Evolutionary conservation across 2,113 vertebrate genomes (phyloP).

Genomic region (Percopsis transmontana): DNA sequence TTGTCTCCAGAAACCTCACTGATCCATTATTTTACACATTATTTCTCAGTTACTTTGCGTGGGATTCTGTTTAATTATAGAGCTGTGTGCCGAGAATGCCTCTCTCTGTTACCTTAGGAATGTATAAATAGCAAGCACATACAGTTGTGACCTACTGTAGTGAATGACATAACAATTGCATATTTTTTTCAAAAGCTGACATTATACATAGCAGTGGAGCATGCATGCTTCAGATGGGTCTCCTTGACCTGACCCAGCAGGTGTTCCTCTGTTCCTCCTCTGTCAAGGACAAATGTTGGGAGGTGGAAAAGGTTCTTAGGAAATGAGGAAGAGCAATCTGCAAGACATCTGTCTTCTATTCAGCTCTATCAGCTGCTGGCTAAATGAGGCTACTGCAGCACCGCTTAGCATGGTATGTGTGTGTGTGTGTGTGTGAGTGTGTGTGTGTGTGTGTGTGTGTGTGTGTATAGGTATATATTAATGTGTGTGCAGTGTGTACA

Average conservation of each 20-base stretch:
- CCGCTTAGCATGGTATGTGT: conserved; percentile 18
- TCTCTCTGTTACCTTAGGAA: too few relatives aligned
- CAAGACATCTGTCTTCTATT: conserved; percentile 36
- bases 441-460: conserved; percentile 8
- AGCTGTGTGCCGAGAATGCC: too few relatives aligned
- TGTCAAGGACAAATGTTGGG: conserved; percentile 63
- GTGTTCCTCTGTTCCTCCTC: conserved; percentile 51
- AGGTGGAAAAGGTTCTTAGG: conserved; percentile 40
- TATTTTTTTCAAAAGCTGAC: too few relatives aligned
- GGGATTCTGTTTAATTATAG: too few relatives aligned
- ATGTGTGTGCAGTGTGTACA: background rate
- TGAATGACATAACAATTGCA: too few relatives aligned
- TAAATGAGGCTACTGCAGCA: conserved; percentile 32
- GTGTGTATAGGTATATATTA: background rate
- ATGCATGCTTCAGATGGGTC: conserved; percentile 25
- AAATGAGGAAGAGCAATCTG: conserved; percentile 58
- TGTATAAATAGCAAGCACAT: too few relatives aligned
- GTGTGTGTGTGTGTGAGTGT: conserved; percentile 2
- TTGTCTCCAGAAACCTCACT: too few relatives aligned
- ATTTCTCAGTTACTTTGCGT: too few relatives aligned
- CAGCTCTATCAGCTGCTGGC: conserved; percentile 39
- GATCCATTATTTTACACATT: too few relatives aligned
- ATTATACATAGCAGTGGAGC: background rate
- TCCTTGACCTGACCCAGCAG: conserved; percentile 37
- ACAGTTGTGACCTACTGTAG: too few relatives aligned